Evolutionary conservation across 2,113 vertebrate species (phyloP).

Genomic region (Mirza zaza): DNA sequence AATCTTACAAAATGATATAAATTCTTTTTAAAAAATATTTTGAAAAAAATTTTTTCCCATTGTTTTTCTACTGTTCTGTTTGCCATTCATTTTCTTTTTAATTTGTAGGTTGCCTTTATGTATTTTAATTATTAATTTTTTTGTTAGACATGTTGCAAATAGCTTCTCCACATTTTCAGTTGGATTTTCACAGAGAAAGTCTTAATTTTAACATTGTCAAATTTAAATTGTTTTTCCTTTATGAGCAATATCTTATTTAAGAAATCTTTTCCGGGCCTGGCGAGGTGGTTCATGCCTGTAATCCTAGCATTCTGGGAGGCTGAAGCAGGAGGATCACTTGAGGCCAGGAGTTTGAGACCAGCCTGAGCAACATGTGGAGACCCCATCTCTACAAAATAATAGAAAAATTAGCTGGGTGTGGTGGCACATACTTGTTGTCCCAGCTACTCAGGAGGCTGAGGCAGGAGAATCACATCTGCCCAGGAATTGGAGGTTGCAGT

Average conservation of each 20-base stretch:
- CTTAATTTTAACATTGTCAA: background rate
- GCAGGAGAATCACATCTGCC: too few relatives aligned
- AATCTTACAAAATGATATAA: background rate
- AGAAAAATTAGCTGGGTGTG: too few relatives aligned
- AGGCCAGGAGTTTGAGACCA: too few relatives aligned
- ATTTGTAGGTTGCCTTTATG: background rate
- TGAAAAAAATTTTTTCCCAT: background rate
- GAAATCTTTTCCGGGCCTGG: background rate
- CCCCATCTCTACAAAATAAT: too few relatives aligned
- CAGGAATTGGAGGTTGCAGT: too few relatives aligned
- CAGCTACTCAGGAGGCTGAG: too few relatives aligned
- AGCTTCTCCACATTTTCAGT: background rate
- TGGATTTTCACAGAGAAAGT: conserved; percentile 22
- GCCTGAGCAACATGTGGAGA: too few relatives aligned
- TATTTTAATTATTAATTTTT: background rate
- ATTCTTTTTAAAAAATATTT: background rate
- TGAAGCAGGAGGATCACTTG: too few relatives aligned
- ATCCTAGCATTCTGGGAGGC: too few relatives aligned
- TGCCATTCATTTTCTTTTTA: background rate
- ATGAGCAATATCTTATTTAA: background rate
- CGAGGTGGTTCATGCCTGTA: too few relatives aligned
- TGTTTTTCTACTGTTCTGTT: background rate
- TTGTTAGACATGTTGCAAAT: conserved; percentile 12
- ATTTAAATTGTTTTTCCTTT: background rate
- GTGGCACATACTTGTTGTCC: too few relatives aligned